Base-by-base conservation (phyloP, 2,113 vertebrate genomes). In the Gallinago undulata region DNA sequence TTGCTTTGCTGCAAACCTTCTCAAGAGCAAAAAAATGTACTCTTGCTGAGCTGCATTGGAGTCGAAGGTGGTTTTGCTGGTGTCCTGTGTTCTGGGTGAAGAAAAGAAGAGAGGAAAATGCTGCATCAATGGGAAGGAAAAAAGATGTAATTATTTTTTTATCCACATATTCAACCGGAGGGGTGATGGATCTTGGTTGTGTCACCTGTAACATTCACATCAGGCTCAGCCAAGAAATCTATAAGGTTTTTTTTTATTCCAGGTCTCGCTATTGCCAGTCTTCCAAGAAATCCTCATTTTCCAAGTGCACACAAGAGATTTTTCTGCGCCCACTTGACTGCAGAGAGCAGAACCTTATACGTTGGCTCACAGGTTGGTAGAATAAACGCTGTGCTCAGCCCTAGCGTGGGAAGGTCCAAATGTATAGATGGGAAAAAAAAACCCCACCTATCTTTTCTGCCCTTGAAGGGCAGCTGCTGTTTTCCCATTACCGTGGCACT, bases 1-100 rank as follows among this genome's bases (percentile, higher is more conserved):
- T 81, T 89, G 76, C 88, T 93, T 89, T 90, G 14, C 66, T 81
- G 27, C 51, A 96, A 83, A 89, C 47, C 33, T 86, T 86, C 76
- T 80, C 73, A 72, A 70, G 60, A 82, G 88, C 39, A 39, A 39
- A 87, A 89, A 90, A 51, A 86, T 92, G 90, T 94, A 75, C 64
- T 75, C 62, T 92, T 93, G 79, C 83, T 93, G 60, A 87, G 86
- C 73, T 93, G 57, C 51, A 51, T 48, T 6, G 3, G 73, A 86
- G 47, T 43, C 70, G 35, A 87, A 53, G 10, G 33, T 93, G 85
- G 39, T 27, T 89, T 84, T 77, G n/a, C 24, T 72, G 39, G 23
- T 70, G 47, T 92, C 51, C 43, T 84, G 30, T 23, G 31, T 81
- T 89, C 43, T 15, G 41, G 27, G 21, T 92, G 64, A 93, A 89